A percentile compares a stretch with the other conserved stretches of the same genome.
Evolutionary conservation across 2,113 vertebrate species (phyloP).

Genomic region (Peromyscus polionotus): DNA sequence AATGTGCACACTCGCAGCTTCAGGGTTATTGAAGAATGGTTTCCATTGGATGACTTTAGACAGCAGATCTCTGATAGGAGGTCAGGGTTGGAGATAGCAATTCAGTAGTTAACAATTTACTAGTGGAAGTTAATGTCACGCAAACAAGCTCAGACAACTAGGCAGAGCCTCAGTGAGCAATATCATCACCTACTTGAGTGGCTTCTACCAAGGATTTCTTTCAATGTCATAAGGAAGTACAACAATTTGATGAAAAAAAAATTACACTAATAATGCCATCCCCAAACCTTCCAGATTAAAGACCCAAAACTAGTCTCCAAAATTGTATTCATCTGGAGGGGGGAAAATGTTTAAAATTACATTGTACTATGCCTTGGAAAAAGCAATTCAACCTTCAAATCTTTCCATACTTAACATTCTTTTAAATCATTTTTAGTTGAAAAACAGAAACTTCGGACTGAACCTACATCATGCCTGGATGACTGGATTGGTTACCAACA

Average conservation of each 20-base stretch:
- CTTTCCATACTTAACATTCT: background rate
- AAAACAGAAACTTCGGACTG: background rate
- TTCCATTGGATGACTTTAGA: background rate
- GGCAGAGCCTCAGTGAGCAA: background rate
- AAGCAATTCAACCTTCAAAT: background rate
- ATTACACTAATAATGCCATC: background rate
- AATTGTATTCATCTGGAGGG: background rate
- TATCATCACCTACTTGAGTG: background rate
- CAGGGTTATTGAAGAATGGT: background rate
- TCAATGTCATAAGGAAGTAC: background rate
- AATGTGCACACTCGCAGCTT: background rate
- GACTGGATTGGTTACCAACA: slow-evolving; percentile 55
- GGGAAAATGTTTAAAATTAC: background rate
- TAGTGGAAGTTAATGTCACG: background rate
- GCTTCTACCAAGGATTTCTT: background rate
- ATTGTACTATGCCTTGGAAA: background rate
- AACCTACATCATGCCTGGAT: background rate
- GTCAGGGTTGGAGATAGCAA: background rate
- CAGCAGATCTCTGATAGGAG: background rate
- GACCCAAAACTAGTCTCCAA: background rate
- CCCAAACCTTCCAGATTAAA: background rate
- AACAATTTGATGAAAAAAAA: background rate
- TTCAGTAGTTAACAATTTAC: background rate
- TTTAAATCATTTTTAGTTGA: background rate
- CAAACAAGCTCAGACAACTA: background rate